Evolutionary conservation across 2,113 vertebrate genomes (phyloP).

Genomic region (Eurystomus gularis): DNA sequence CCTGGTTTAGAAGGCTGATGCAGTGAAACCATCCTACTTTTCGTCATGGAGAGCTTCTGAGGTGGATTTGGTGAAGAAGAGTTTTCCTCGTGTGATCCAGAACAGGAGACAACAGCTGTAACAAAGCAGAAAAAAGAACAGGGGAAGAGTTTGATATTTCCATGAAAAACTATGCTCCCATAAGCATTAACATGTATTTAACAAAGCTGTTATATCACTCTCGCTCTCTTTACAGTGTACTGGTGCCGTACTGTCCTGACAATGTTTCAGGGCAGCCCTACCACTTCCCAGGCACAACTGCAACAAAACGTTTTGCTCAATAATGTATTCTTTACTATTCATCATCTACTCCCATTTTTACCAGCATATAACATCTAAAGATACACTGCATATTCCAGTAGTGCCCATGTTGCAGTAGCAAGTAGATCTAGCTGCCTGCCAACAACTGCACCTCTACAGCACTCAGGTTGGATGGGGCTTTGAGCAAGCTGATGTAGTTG

Average conservation of each 20-base stretch:
- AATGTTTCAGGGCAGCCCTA: not conserved
- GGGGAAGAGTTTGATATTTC: not conserved
- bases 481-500: not conserved
- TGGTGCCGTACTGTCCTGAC: not conserved
- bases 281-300: not conserved
- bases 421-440: not conserved
- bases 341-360: not conserved
- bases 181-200: not conserved
- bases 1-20: conserved; percentile 43
- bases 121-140: not conserved
- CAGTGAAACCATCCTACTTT: conserved; percentile 18
- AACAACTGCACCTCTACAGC: not conserved
- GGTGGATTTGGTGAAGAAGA: conserved; percentile 7
- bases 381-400: not conserved
- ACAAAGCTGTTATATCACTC: not conserved
- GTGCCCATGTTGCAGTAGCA: not conserved
- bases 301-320: not conserved
- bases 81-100: conserved; percentile 11
- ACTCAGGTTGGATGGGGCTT: not conserved
- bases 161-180: not conserved
- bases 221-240: not conserved
- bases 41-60: not conserved
- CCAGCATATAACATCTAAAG: not conserved
- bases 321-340: not conserved
- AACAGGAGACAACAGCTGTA: conserved; percentile 18